Evolutionary conservation across 2,113 vertebrate species (phyloP), one percentile per base, ranked within the genome.

Genomic region (Lamprologus lemairii): DNA sequence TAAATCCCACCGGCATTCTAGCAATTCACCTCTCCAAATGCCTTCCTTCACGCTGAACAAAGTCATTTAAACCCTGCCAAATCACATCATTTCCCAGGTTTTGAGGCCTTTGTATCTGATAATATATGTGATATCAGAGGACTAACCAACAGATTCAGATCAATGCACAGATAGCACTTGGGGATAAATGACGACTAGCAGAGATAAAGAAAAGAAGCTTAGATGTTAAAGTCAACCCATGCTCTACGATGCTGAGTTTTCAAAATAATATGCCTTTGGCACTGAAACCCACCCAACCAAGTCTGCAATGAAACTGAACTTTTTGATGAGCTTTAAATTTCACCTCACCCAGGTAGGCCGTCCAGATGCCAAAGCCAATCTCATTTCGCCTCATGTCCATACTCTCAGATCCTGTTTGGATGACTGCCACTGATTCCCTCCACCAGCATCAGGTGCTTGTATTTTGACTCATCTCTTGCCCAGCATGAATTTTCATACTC

Each of bases 401-500:
- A 55, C 86, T 91, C 91, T 94, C 89, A 86, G 88, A 94, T 90
- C 85, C 65, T 63, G 82, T 83, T 92, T 95, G 95, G 94, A 94
- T 3, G 75, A 40, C 84, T 71, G 93, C 95, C 95, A 95, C 85
- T 14, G 58, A 86, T 55, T 84, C 87, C 87, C 91, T 87, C 91
- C 84, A 63, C 83, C 85, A 92, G 92, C 92, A 94, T 94, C 95
- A 96, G 94, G 93, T 96, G 93, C 84, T 51, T 81, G 88, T 58
- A 84, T 93, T 93, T 91, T 80, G 87, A 93, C 88, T 96, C 89
- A 94, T 95, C 92, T 82, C 83, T 60, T 95, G 95, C 95, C 95
- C 92, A 93, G 86, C 87, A 90, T 82, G 82, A 83, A 82, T 93
- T 91, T 93, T 42, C 88, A 84, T 89, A 89, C 85, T 88, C 82